phyloP scores from a whole-genome alignment of 2,888 invertebrate genomes.

The Nebria brevicollis region DNA sequence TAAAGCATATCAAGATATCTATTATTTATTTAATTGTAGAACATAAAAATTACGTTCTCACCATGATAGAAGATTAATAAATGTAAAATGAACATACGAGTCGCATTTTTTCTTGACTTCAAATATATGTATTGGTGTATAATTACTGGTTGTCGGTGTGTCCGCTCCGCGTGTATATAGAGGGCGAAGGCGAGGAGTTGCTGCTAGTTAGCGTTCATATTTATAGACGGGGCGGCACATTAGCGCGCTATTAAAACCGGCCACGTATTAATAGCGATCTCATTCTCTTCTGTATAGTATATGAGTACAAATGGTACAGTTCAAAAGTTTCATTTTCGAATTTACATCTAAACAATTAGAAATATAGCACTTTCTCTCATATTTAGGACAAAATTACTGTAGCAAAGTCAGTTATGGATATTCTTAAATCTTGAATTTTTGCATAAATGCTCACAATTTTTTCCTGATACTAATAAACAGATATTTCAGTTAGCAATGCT shows the following conservation, averaged over 20 bases:
- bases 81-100: not conserved
- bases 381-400: too few relatives aligned
- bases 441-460: too few relatives aligned
- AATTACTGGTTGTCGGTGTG: conserved; percentile 14
- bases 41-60: too few relatives aligned
- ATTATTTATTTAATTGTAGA: too few relatives aligned
- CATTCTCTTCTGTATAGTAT: conserved; percentile 22
- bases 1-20: too few relatives aligned
- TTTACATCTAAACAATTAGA: not conserved
- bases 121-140: conserved; percentile 16
- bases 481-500: too few relatives aligned
- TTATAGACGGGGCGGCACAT: conserved; percentile 41
- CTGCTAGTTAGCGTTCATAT: conserved; percentile 36
- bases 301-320: too few relatives aligned
- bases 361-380: too few relatives aligned
- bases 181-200: conserved; percentile 1
- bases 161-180: not conserved
- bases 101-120: not conserved
- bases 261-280: conserved; percentile 40
- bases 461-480: too few relatives aligned
- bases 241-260: conserved; percentile 38
- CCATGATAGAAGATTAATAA: too few relatives aligned
- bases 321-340: not conserved
- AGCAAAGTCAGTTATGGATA: too few relatives aligned
- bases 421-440: too few relatives aligned